phyloP scores from a whole-genome alignment of 53 echinoderm and acorn worm genomes.

The Crossaster papposus region DNA sequence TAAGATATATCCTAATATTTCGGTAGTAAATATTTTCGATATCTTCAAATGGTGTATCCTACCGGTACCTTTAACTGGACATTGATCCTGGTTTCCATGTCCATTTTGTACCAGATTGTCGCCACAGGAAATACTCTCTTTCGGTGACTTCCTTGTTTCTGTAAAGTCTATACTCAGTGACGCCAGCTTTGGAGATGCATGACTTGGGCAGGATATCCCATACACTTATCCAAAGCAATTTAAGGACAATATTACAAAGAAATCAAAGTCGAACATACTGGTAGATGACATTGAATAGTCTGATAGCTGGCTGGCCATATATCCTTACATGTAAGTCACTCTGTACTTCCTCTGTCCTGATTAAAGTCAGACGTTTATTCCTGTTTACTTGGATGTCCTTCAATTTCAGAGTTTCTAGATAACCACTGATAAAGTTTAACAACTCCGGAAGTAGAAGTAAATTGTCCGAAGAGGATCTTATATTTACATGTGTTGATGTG shows the following conservation, averaged over 20 bases:
- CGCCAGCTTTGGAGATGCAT: background rate
- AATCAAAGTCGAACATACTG: background rate
- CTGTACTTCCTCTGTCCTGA: background rate
- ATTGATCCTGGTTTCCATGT: background rate
- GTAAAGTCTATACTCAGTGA: conserved; percentile 8
- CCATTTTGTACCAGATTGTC: conserved; percentile 6
- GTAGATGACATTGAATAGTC: background rate
- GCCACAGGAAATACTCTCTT: background rate
- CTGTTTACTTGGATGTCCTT: conserved; percentile 39
- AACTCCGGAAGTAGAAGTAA: background rate
- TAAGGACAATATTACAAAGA: background rate
- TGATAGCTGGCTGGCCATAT: background rate
- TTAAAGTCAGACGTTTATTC: conserved; percentile 40
- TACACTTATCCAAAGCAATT: background rate
- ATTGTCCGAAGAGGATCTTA: background rate
- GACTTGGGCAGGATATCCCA: background rate
- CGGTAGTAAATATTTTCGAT: too few relatives aligned
- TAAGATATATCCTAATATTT: too few relatives aligned
- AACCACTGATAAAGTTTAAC: background rate
- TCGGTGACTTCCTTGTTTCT: background rate
- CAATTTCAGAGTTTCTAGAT: background rate
- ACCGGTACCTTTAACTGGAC: background rate
- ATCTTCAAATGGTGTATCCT: too few relatives aligned
- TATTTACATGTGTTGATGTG: background rate
- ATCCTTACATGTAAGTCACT: background rate